These are phyloP conservation scores for Cephalophus harveyi DNA, from an alignment of 2,113 vertebrate species.

Conservation along the genomic window DNA sequence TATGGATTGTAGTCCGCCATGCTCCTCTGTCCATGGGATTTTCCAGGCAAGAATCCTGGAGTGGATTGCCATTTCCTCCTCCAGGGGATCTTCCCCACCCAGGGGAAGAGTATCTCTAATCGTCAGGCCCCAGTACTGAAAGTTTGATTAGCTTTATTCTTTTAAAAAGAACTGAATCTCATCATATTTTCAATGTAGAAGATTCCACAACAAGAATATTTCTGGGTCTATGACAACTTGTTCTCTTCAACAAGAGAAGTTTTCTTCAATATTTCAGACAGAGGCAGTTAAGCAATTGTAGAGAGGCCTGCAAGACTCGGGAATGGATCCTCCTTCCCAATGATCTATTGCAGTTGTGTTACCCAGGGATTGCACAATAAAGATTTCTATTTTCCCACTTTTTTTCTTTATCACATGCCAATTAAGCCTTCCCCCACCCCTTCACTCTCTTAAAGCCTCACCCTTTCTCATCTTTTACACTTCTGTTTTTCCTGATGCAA, in stretches of 20 bases:
- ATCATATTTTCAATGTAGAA: not conserved
- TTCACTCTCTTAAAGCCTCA: not conserved
- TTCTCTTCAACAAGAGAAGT: not conserved
- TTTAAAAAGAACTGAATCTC: not conserved
- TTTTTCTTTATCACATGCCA: conserved; percentile 5
- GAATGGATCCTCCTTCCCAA: not conserved
- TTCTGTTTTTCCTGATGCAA: not conserved
- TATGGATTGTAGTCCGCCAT: not conserved
- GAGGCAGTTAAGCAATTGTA: not conserved
- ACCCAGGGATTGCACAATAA: conserved; percentile 23
- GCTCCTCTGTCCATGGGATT: not conserved
- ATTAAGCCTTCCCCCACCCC: not conserved
- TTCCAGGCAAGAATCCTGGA: not conserved
- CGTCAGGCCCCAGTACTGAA: not conserved
- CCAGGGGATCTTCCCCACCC: not conserved
- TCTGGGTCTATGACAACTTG: not conserved
- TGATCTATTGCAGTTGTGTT: not conserved
- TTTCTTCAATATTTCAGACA: not conserved
- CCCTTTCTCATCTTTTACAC: conserved; percentile 24
- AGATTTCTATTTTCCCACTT: conserved; percentile 29
- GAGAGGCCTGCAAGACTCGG: not conserved
- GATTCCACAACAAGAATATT: not conserved
- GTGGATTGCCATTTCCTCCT: not conserved
- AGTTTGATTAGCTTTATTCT: not conserved
- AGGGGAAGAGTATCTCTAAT: not conserved